phyloP scores from a whole-genome alignment of 2,888 invertebrate species.

The Zele albiditarsus region DNA sequence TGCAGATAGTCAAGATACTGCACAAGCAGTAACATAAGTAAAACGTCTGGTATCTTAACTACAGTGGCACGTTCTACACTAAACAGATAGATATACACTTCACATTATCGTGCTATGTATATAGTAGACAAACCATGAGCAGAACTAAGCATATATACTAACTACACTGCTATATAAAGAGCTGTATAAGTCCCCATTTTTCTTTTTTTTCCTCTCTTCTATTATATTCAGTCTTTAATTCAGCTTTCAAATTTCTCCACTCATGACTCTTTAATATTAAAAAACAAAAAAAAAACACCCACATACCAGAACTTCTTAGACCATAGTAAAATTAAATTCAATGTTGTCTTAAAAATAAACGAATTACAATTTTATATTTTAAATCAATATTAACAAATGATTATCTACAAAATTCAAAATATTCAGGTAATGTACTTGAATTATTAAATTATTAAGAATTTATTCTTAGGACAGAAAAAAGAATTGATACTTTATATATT shows the following conservation, averaged over 20 bases:
- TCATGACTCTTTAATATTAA: too few relatives aligned
- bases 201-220: not conserved
- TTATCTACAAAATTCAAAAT: too few relatives aligned
- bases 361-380: too few relatives aligned
- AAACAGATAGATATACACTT: conserved; percentile 49
- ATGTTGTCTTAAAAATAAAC: too few relatives aligned
- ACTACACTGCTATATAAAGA: not conserved
- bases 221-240: not conserved
- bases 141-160: not conserved
- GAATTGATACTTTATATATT: too few relatives aligned
- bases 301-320: too few relatives aligned
- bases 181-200: conserved; percentile 1
- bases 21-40: conserved; percentile 43
- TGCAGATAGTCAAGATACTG: conserved; percentile 46
- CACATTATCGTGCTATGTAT: conserved; percentile 33
- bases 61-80: conserved; percentile 51
- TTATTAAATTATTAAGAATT: too few relatives aligned
- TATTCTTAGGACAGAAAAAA: too few relatives aligned
- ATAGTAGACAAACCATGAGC: conserved; percentile 20
- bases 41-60: conserved; percentile 52
- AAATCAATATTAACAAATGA: too few relatives aligned
- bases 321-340: too few relatives aligned
- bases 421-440: too few relatives aligned
- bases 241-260: not conserved
- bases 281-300: too few relatives aligned